Base-by-base conservation (phyloP, 2,888 invertebrate species). In the Diploptera punctata region DNA sequence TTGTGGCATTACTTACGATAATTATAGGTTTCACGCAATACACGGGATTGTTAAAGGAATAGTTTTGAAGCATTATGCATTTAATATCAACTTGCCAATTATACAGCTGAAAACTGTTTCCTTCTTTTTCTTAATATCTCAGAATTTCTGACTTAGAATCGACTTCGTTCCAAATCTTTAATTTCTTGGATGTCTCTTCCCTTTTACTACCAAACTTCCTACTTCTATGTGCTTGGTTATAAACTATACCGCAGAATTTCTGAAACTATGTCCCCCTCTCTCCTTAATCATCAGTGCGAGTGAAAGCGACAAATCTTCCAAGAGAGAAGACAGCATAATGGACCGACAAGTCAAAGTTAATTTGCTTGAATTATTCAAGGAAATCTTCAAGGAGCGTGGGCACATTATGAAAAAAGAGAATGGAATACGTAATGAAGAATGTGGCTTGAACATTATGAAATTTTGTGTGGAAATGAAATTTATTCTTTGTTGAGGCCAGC, bases 341-440 rank as follows among this genome's bases (percentile, higher is more conserved):
- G 44, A 9, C 26, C 26, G 65, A 65, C 65, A 29, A 65, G 65
- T 47, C 43, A 47, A 65, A 65, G 44, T 65, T 65, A 29, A 65
- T 47, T 43, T 65, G 29, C 26, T n/a, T 65, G 26, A 65, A 65
- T 65, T 65, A 65, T 47, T 47, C 65, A 65, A 24, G 47, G 29
- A 65, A 65, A 65, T 3, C 57, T 57, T 57, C 57, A 57, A 47
- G 26, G 47, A 65, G 24, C 29, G 44, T 47, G 18, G 29, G n/a
- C n/a, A 9, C 10, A 44, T 65, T 57, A 29, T 57, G 38, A 38
- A 38, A n/a, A n/a, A n/a, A 61, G 38, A 21, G 38, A 61, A 38
- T 38, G 61, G 61, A 61, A 61, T 61, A 21, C 38, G 38, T 61
- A 61, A 61, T 61, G 61, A 61, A 61, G 61, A 61, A 38, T 38